Evolutionary conservation across 2,888 invertebrate genomes (phyloP), one percentile per base, ranked within the genome.

Genomic region (Nipponacmea schrenckii): DNA sequence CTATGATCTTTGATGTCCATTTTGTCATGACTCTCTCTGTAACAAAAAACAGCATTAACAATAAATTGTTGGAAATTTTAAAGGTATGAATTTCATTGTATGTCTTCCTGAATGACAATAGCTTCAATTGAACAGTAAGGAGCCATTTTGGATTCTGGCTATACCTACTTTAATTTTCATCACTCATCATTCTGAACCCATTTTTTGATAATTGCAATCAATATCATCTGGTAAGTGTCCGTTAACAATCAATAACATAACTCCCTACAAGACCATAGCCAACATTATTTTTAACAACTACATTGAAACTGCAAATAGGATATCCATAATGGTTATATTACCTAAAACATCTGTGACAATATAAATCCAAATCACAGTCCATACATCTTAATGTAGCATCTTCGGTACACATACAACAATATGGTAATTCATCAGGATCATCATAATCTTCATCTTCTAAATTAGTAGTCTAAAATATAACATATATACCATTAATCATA

Each of bases 371-470:
- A 75, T 91, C 92, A 89, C 96, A 96, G 74, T 93, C 94, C 64
- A 92, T 88, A 85, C 96, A 96, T 67, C 93, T 90, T 76, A 93
- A 89, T 12, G 89, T 91, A 1, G 95, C 94, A 89, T 94, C 93
- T 85, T 94, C 93, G 87, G 95, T 95, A 86, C 96, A 96, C 79
- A 96, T 93, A 78, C 93, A 93, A 89, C 96, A 96, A 91, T 94
- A 94, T 4, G 94, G 94, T 64, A 95, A 89, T 73, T 87, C 86
- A 79, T 88, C 86, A 24, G 81, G 77, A 67, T 84, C 82, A 68
- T 78, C 75, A 31, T 77, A 74, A n/a, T 76, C 76, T 39, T 76
- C 72, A 46, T 76, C 72, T 46, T 74, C 72, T 62, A 68, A 67
- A 66, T 74, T 74, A 26, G 12, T 70, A 17, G 48, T 31, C 65